Evolutionary conservation across 2,888 invertebrate genomes (phyloP), one percentile per base, ranked within the genome.

Genomic region (Plebejus argus): DNA sequence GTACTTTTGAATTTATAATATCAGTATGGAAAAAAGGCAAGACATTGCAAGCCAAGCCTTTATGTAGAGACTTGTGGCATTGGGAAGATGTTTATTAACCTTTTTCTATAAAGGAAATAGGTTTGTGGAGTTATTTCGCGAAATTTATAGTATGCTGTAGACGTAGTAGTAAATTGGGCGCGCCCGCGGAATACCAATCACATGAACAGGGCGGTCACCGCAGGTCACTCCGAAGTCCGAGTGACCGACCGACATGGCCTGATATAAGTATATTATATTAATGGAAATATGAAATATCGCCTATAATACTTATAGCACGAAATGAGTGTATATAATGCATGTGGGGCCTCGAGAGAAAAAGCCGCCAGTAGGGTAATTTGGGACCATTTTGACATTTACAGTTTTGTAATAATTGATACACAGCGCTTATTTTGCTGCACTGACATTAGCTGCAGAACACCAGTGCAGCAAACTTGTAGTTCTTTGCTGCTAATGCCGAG

Each of bases 21-120:
- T 53, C 3, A 15, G 49, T 15, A 4, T 53, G 53, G 53, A 53
- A 53, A 5, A 20, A 58, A 66, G 12, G 12, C 66, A 15, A 66
- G 28, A 28, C 28, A 28, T 28, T 28, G 28, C 28, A 28, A 28
- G 66, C 12, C 66, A 66, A 66, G 20, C 28, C 28, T 66, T 28
- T 23, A 12, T 61, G 61, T 23, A 66, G 12, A 28, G 12, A 66
- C 66, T 28, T 66, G 66, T 61, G 66, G 6, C 12, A 28, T 66
- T 66, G 66, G 66, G 8, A 5, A 28, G 66, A 66, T 66, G 66
- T 66, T 66, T 66, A 28, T 66, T 23, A 66, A 28, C 66, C 23
- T 66, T 23, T 66, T 28, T 66, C 66, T 33, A 66, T 66, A 66
- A 28, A 23, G 66, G 66, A 33, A 66, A 66, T 66, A 28, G 23